Evolutionary conservation across 2,113 vertebrate species (phyloP).

Genomic region (Rhynchomys soricoides): DNA sequence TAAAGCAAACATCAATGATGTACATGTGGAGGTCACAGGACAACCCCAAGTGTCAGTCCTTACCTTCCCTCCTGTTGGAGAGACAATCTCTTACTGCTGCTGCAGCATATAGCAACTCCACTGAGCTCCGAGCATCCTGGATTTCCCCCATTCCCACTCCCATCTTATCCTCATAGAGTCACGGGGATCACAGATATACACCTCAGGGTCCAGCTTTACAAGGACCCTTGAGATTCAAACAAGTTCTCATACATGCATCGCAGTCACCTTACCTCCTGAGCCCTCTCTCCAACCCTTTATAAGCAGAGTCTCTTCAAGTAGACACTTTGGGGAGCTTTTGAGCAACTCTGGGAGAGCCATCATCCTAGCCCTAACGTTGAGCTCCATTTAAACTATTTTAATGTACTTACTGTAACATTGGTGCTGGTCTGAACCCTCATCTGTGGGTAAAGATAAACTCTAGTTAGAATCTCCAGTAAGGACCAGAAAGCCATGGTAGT

Average conservation of each 20-base stretch:
- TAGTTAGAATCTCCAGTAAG: background rate
- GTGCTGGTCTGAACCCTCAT: conserved; percentile 82
- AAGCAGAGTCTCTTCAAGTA: background rate
- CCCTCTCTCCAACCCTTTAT: background rate
- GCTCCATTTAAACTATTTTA: background rate
- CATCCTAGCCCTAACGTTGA: background rate
- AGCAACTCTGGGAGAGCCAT: background rate
- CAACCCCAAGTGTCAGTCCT: background rate
- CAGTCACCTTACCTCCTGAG: background rate
- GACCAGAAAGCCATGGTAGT: background rate
- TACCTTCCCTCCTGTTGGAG: background rate
- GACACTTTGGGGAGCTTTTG: background rate
- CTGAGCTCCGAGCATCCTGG: too few relatives aligned
- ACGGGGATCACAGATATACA: background rate
- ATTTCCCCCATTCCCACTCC: background rate
- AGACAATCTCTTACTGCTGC: background rate
- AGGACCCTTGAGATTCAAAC: background rate
- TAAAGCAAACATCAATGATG: too few relatives aligned
- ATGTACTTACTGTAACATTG: conserved; percentile 80
- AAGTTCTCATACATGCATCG: background rate
- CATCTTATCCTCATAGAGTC: background rate
- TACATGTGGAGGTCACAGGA: too few relatives aligned
- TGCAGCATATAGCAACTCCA: background rate
- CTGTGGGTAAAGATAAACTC: conserved; percentile 73
- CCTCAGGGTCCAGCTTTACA: background rate